A percentile compares a stretch with the other conserved stretches of the same genome.
Conservation (phyloP, 2,888 invertebrate species). For the Protonemura montana region DNA sequence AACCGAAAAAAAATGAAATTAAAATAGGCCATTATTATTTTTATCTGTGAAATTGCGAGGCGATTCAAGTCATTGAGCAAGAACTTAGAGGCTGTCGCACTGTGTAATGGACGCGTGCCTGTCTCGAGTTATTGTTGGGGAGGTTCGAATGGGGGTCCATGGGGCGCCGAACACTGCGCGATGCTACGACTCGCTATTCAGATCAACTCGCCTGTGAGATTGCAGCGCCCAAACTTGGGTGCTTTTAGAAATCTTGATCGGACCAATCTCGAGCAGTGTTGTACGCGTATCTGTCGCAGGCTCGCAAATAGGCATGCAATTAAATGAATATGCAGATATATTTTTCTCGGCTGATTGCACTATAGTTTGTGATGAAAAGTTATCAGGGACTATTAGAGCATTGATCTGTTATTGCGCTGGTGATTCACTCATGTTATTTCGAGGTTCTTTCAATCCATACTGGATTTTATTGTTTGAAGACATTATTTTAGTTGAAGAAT, state of each 20-base stretch:
- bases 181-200: too few relatives aligned
- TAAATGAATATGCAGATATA: constrained; percentile 5
- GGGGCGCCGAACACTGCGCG: neutral
- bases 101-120: neutral
- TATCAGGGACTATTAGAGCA: neutral
- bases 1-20: constrained; percentile 34
- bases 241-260: neutral
- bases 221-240: neutral
- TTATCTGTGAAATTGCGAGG: constrained; percentile 31
- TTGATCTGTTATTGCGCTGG: neutral
- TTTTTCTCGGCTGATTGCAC: neutral
- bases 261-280: neutral
- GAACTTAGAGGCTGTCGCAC: neutral
- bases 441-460: too few relatives aligned
- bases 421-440: neutral
- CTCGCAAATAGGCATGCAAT: neutral
- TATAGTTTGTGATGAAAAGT: neutral
- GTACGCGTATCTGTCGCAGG: neutral
- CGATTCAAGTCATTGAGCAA: constrained; percentile 14
- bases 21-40: constrained; percentile 34
- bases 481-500: too few relatives aligned
- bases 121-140: neutral
- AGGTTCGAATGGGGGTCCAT: neutral
- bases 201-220: neutral
- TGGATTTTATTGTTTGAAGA: too few relatives aligned